phyloP scores from a whole-genome alignment of 2,797 vertebrate species.

The Coregonus sp. region DNA sequence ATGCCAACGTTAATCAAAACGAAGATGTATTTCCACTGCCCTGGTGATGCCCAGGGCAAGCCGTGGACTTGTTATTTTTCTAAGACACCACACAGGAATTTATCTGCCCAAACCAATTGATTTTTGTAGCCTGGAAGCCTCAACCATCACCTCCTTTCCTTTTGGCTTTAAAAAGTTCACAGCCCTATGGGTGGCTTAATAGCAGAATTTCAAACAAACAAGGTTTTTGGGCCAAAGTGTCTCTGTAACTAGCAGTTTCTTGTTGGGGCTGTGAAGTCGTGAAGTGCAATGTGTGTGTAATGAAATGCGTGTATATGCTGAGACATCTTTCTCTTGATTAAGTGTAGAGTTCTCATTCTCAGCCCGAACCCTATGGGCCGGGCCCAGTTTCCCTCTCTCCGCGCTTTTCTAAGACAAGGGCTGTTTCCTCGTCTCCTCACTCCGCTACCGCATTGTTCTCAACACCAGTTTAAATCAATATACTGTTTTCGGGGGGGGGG shows the following conservation, averaged over 20 bases:
- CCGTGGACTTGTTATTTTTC: constrained; percentile 41
- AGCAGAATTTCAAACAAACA: constrained; percentile 27
- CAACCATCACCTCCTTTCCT: constrained; percentile 15
- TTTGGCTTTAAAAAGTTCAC: constrained; percentile 20
- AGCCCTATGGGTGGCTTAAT: constrained; percentile 16
- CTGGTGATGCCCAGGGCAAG: constrained; percentile 27
- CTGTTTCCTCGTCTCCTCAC: too few species aligned
- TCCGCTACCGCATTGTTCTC: too few species aligned
- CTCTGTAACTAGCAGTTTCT: constrained; percentile 6
- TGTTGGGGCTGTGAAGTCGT: neutral
- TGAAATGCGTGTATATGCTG: neutral
- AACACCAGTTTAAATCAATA: too few species aligned
- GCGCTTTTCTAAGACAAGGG: too few species aligned
- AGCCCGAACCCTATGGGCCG: too few species aligned
- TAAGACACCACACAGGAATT: constrained; percentile 16
- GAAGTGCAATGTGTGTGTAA: neutral
- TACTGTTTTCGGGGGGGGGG: too few species aligned
- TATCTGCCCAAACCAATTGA: constrained; percentile 22
- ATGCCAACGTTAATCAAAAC: constrained; percentile 58
- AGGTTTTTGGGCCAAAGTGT: constrained; percentile 16
- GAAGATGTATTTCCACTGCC: constrained; percentile 39
- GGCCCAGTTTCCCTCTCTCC: too few species aligned
- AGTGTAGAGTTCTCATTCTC: too few species aligned
- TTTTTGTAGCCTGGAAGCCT: constrained; percentile 17
- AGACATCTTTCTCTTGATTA: neutral